Evolutionary conservation across 2,888 invertebrate species (phyloP).

Genomic region (Hemistola chrysoprasaria): DNA sequence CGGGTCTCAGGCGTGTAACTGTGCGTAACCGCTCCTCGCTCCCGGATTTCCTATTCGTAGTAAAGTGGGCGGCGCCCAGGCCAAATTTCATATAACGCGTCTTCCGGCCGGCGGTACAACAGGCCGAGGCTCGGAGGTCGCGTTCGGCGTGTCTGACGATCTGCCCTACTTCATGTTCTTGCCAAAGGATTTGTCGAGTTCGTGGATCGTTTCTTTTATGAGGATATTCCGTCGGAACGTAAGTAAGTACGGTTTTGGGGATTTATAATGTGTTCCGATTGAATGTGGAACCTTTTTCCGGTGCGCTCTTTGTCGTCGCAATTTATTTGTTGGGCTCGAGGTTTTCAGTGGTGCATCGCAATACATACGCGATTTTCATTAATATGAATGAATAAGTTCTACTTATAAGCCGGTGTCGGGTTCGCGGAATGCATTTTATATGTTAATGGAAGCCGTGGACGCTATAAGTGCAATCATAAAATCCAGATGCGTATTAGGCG

Average conservation of each 20-base stretch:
- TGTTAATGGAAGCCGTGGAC: slow-evolving; percentile 23
- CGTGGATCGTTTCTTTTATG: slow-evolving; percentile 77
- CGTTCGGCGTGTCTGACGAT: slow-evolving; percentile 75
- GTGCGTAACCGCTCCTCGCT: slow-evolving; percentile 80
- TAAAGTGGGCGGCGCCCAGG: slow-evolving; percentile 78
- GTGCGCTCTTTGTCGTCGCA: slow-evolving; percentile 39
- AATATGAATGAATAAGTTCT: slow-evolving; percentile 25
- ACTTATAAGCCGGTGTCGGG: slow-evolving; percentile 20
- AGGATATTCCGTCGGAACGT: slow-evolving; percentile 67
- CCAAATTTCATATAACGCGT: slow-evolving; percentile 76
- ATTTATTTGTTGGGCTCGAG: slow-evolving; percentile 32
- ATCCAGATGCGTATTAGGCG: slow-evolving; percentile 56
- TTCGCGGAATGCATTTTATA: slow-evolving; percentile 27
- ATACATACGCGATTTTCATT: slow-evolving; percentile 23
- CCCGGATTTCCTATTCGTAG: slow-evolving; percentile 82
- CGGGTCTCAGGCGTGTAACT: slow-evolving; percentile 76
- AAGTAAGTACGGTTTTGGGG: slow-evolving; percentile 72
- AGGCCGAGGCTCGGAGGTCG: slow-evolving; percentile 68
- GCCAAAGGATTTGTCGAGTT: slow-evolving; percentile 79
- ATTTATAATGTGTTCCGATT: slow-evolving; percentile 70
- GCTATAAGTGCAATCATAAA: slow-evolving; percentile 53
- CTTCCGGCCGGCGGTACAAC: slow-evolving; percentile 72
- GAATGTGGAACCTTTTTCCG: slow-evolving; percentile 48
- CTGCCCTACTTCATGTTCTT: slow-evolving; percentile 78
- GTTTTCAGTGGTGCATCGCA: slow-evolving; percentile 24